Conservation (phyloP, 2,113 vertebrate genomes). For the Muscicapa adusta region DNA sequence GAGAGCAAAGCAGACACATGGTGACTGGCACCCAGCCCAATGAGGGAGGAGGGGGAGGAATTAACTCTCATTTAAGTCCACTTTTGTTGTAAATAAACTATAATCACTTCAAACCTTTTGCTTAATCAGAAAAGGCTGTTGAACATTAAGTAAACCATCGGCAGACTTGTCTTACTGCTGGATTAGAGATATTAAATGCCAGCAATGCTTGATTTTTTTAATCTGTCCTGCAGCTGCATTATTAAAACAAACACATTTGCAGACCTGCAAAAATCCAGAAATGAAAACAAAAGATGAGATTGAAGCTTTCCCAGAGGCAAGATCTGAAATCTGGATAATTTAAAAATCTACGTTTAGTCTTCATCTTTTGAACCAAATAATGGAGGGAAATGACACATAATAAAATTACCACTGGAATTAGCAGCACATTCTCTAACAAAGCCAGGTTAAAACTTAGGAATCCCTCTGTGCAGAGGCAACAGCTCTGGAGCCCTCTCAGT, state of each 20-base stretch:
- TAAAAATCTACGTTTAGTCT: constrained; percentile 33
- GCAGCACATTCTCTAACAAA: not conserved
- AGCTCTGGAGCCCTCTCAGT: not conserved
- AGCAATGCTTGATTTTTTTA: constrained; percentile 18
- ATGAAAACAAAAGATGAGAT: constrained; percentile 49
- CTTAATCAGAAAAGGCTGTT: constrained; percentile 69
- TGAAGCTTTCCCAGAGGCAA: constrained; percentile 36
- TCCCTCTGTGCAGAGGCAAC: not conserved
- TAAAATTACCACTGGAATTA: constrained; percentile 58
- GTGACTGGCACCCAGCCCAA: constrained; percentile 8
- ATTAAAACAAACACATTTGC: constrained; percentile 64
- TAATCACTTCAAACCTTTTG: constrained; percentile 70
- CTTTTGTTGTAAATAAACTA: constrained; percentile 72
- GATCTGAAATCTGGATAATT: constrained; percentile 24
- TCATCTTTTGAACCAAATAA: constrained; percentile 54
- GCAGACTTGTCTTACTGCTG: constrained; percentile 51
- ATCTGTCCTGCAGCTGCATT: constrained; percentile 59
- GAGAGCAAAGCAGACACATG: constrained; percentile 40
- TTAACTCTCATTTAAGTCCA: constrained; percentile 67
- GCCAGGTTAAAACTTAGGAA: not conserved
- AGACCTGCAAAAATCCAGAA: constrained; percentile 52
- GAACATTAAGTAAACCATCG: constrained; percentile 51
- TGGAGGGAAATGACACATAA: constrained; percentile 37
- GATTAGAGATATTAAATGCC: constrained; percentile 54
- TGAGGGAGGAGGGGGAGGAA: constrained; percentile 51